Base-by-base conservation (phyloP, 2,888 invertebrate species). In the Branchellion lobata region DNA sequence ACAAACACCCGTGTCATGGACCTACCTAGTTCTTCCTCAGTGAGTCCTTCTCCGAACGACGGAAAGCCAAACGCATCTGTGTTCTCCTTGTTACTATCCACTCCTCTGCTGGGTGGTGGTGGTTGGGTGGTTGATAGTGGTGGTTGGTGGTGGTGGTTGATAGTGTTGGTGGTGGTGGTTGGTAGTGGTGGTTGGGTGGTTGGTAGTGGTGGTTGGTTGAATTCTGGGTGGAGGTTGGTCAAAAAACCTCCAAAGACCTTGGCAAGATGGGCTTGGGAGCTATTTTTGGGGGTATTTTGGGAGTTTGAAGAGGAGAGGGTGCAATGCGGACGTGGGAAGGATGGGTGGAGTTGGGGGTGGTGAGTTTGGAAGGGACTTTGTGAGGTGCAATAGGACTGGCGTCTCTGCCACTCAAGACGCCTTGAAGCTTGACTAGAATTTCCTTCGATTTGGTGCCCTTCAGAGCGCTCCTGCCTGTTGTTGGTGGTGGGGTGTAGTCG, bases 391-490 rank as follows among this genome's bases (percentile, higher is more conserved):
- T n/a, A 34, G n/a, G 65, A 27, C 36, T 47, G 74, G 34, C 53
- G 78, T 53, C 71, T 79, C 33, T 65, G 78, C 68, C 71, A 79
- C 33, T 65, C 71, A 3, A 47, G 78, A 36, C 81, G 81, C 36
- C 65, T 81, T 77, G 84, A 69, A 84, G 84, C 33, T 65, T 69
- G 61, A 81, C 81, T 0, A 82, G 61, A 51, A 78, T 51, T 72
- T 81, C 81, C 72, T 79, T 71, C 1, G 76, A 57, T 65, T 82
- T 82, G 75, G 72, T 79, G 69, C 83, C 84, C 83, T 87, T 87
- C 82, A 89, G 84, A 77, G 88, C 88, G 82, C 88, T 88, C 82
- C 87, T 87, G 80, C 40, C 40, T 14, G 40, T 40, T 14, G 40
- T 40, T 14, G 40, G 14, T 40, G 40, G 40, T 14, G n/a, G n/a